Conservation (phyloP, 2,797 vertebrate species). For the Ibycter americanus region DNA sequence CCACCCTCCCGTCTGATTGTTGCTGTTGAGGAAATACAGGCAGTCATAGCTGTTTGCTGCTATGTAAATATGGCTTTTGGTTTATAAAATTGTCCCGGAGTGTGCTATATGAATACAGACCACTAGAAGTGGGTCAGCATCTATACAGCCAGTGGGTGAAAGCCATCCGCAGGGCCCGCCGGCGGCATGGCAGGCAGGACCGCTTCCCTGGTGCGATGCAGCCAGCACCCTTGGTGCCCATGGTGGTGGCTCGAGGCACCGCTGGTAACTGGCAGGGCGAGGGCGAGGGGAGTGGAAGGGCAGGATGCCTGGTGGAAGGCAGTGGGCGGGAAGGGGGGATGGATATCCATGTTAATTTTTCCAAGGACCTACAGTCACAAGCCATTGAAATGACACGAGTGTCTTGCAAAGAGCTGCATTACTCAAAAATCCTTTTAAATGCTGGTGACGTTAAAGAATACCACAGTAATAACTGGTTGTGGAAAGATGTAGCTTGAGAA, state of each 20-base stretch:
- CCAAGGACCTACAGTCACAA: background rate
- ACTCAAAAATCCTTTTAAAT: background rate
- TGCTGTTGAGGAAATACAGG: background rate
- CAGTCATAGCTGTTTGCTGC: background rate
- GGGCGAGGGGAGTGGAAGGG: background rate
- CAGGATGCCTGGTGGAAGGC: too few species aligned
- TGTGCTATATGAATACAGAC: background rate
- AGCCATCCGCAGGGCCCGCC: background rate
- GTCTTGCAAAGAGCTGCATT: background rate
- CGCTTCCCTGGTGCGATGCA: background rate
- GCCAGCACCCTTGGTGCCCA: background rate
- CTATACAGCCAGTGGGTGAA: too few species aligned
- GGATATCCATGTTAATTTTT: background rate
- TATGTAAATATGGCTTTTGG: background rate
- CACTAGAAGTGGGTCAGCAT: background rate
- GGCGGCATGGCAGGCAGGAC: rapidly evolving
- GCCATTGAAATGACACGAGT: background rate
- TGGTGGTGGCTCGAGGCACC: background rate
- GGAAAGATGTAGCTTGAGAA: background rate
- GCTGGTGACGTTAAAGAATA: background rate
- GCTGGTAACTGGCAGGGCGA: background rate
- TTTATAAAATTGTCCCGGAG: background rate
- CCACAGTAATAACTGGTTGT: background rate
- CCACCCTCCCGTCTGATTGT: background rate
- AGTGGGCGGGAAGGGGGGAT: background rate